phyloP scores from a whole-genome alignment of 2,113 vertebrate genomes.

The Thunnus thynnus region DNA sequence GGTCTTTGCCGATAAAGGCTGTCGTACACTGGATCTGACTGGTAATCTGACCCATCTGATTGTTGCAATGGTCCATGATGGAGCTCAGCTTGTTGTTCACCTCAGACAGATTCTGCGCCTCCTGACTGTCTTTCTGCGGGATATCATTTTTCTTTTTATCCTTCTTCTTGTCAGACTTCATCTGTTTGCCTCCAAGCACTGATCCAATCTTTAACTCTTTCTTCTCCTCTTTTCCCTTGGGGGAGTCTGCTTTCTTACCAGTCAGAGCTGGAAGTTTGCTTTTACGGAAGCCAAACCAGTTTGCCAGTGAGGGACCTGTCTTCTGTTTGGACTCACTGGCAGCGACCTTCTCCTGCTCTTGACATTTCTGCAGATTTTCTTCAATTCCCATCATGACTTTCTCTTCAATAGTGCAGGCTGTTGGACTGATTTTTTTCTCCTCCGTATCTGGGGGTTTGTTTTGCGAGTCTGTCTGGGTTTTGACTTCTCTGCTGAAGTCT shows the following conservation, averaged over 20 bases:
- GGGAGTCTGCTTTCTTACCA: conserved; percentile 86
- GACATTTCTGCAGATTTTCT: conserved; percentile 92
- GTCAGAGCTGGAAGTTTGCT: conserved; percentile 91
- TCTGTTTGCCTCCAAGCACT: conserved; percentile 88
- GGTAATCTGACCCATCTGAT: conserved; percentile 80
- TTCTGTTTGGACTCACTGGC: conserved; percentile 86
- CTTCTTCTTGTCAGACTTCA: conserved; percentile 89
- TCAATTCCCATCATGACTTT: conserved; percentile 97
- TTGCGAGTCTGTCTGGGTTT: conserved; percentile 71
- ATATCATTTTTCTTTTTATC: conserved; percentile 89
- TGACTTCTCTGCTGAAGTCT: conserved; percentile 73
- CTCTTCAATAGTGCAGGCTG: conserved; percentile 91
- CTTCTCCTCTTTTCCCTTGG: conserved; percentile 90
- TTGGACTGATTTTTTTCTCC: conserved; percentile 77
- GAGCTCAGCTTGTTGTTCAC: conserved; percentile 78
- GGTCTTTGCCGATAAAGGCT: conserved; percentile 85
- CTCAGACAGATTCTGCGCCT: conserved; percentile 78
- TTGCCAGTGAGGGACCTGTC: conserved; percentile 90
- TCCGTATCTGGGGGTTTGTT: conserved; percentile 55
- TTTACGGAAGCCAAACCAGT: conserved; percentile 94
- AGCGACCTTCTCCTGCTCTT: conserved; percentile 87
- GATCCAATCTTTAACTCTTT: conserved; percentile 89
- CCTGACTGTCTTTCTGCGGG: conserved; percentile 80
- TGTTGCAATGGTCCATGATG: conserved; percentile 83
- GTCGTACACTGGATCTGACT: conserved; percentile 80